A percentile compares a stretch with the other conserved stretches of the same genome.
These are phyloP conservation scores for Scleropages formosus DNA, from an alignment of 2,797 vertebrate genomes.

Conservation along the genomic window DNA sequence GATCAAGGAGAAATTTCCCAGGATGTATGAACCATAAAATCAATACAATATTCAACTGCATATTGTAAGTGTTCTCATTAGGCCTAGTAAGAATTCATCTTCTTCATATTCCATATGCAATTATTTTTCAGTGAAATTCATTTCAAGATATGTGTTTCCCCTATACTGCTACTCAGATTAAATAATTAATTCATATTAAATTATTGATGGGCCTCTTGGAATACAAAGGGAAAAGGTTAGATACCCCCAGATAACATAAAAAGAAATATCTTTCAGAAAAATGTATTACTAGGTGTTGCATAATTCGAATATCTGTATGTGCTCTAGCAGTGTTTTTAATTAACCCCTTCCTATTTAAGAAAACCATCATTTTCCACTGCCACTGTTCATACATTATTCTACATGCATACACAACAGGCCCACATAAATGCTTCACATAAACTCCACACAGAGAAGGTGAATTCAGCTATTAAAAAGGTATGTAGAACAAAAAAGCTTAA, in stretches of 20 bases:
- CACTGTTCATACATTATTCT: not conserved
- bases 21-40: slow-evolving; percentile 13
- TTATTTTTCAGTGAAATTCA: slow-evolving; percentile 12
- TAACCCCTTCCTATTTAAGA: not conserved
- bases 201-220: slow-evolving; percentile 16
- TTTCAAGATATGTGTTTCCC: slow-evolving; percentile 12
- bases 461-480: not conserved
- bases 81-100: not conserved
- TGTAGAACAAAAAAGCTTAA: not conserved
- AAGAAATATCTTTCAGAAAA: not conserved
- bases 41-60: slow-evolving; percentile 3
- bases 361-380: not conserved
- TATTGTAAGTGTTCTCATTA: not conserved
- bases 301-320: not conserved
- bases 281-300: not conserved
- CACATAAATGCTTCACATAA: not conserved
- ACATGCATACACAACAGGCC: not conserved
- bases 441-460: not conserved
- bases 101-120: slow-evolving; percentile 15
- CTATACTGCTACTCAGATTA: not conserved
- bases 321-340: not conserved
- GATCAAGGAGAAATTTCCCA: not conserved
- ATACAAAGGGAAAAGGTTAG: not conserved
- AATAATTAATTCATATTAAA: slow-evolving; percentile 22
- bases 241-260: slow-evolving; percentile 11